Base-by-base conservation (phyloP, 2,113 vertebrate species). In the Clarias batrachus region DNA sequence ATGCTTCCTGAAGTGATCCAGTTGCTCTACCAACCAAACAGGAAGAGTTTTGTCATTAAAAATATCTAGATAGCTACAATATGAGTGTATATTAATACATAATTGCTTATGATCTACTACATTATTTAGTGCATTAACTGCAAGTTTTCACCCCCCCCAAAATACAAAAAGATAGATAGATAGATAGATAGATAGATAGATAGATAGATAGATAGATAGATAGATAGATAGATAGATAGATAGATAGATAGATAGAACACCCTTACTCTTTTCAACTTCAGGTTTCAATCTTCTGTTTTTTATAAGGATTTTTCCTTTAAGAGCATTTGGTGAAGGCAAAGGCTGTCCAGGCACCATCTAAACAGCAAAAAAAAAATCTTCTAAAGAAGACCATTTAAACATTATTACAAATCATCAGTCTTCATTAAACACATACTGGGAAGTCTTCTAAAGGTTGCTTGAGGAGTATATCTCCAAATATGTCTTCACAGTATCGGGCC, bases 251-350 rank as follows among this genome's bases (percentile, higher is more conserved):
- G 17, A 59, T 16, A 16, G 19, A 3, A 23, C 8, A 25, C 1
- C 2, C 96, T 86, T 95, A 99, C 98, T 99, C 93, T 97, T 96
- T 89, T 99, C 98, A 85, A 98, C 98, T 93, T 99, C 98, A 33
- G 97, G 96, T 94, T 99, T 99, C 91, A 99, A 94, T 13, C 98
- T 94, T 91, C 99, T 99, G 92, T 99, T 99, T 95, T 99, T 99
- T 88, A 99, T 99, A 86, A 99, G 97, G 91, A 99, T 99, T 95
- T 99, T 99, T 87, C 96, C 96, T 92, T 93, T 98, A 78, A 99
- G 97, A 66, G 98, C 98, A 86, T 96, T 98, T 8, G 98, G 97
- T 60, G 98, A 99, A 9, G 98, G 98, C 87, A 99, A 92, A 0
- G 96, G 65, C 77, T 95, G 96, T 3, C 96, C 97, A 33, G 96